A percentile compares a stretch with the other conserved stretches of the same genome.
Conservation (phyloP, 2,113 vertebrate genomes). For the Zosterops borbonicus region DNA sequence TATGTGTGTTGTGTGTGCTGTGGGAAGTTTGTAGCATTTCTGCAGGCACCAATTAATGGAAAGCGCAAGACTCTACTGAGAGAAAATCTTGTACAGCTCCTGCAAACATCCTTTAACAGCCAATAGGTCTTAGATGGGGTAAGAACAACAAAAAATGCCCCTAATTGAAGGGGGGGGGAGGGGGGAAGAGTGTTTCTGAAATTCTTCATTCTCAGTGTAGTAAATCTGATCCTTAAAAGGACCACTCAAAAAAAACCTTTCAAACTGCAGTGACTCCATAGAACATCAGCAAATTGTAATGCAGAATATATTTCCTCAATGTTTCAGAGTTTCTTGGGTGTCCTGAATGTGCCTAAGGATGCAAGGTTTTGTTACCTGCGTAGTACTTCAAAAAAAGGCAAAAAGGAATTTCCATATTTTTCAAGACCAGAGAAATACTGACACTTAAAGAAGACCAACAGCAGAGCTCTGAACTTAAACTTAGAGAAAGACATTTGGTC, state of each 20-base stretch:
- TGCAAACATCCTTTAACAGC: background rate
- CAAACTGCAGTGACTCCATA: background rate
- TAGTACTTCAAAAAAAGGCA: accelerated
- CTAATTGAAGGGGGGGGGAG: background rate
- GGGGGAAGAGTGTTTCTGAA: background rate
- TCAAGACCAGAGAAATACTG: background rate
- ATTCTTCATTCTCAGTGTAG: background rate
- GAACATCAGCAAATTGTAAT: background rate
- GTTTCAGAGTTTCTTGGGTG: background rate
- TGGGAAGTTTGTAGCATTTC: background rate
- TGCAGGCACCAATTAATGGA: background rate
- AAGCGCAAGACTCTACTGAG: background rate
- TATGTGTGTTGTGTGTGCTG: background rate
- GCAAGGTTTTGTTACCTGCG: background rate
- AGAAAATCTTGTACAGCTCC: background rate
- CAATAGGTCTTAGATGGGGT: background rate
- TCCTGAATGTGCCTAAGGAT: background rate
- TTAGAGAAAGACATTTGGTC: background rate
- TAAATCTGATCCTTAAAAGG: background rate
- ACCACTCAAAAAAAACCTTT: background rate
- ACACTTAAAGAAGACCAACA: background rate
- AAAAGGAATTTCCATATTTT: background rate
- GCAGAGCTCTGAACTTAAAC: background rate
- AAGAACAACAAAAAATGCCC: background rate
- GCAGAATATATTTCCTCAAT: background rate